Percentiles rank a stretch among this genome's conserved stretches.
Conservation (phyloP, 2,797 vertebrate species). For the Nasua narica region DNA sequence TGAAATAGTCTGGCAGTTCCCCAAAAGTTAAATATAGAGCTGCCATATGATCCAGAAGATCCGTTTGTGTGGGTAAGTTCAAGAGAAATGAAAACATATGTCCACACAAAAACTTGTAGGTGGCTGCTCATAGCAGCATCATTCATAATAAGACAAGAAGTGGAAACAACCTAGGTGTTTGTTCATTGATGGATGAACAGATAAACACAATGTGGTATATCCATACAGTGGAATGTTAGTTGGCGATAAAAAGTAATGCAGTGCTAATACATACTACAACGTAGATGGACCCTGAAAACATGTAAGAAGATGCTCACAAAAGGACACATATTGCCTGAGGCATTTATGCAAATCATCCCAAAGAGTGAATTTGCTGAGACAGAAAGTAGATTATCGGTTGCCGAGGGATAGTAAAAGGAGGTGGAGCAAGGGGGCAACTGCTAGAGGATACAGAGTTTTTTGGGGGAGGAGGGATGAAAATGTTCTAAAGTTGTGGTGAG, state of each 20-base stretch:
- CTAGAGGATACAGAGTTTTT: neutral
- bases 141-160: neutral
- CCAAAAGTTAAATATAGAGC: neutral
- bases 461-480: neutral
- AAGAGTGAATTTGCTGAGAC: neutral
- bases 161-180: neutral
- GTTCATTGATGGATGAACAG: neutral
- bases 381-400: neutral
- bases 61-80: neutral
- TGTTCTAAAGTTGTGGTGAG: neutral
- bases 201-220: neutral
- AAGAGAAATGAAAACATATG: neutral
- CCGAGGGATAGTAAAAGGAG: too few relatives aligned
- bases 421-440: neutral
- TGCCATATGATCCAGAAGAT: neutral
- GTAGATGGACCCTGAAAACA: neutral
- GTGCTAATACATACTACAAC: neutral
- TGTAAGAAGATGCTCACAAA: neutral
- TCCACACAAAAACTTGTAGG: neutral
- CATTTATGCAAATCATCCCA: neutral
- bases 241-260: neutral
- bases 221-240: neutral
- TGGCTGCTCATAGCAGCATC: neutral
- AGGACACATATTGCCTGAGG: neutral
- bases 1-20: neutral